Percentiles rank a stretch among this genome's conserved stretches.
Evolutionary conservation across 2,113 vertebrate genomes (phyloP).

Genomic region (Scomber scombrus): DNA sequence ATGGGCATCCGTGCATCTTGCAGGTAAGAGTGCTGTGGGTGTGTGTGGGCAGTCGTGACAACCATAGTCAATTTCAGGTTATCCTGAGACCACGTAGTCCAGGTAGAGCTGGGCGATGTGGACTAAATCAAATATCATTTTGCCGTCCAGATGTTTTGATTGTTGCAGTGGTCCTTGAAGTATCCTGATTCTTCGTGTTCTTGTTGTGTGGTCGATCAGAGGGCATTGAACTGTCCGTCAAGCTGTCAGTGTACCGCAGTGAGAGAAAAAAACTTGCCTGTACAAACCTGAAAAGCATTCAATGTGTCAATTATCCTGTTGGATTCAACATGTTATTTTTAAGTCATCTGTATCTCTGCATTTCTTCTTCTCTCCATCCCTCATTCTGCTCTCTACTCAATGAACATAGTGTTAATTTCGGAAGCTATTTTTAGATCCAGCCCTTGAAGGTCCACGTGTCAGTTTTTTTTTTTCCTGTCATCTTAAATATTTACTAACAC

Average conservation of each 20-base stretch:
- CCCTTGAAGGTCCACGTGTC: neutral
- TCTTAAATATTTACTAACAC: no score
- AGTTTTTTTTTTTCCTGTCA: neutral
- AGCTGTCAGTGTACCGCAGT: conserved; percentile 13
- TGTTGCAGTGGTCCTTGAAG: conserved; percentile 54
- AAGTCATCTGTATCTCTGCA: neutral
- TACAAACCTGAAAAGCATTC: neutral
- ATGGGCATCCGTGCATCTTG: conserved; percentile 93
- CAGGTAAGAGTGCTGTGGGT: conserved; percentile 82
- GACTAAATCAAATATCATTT: no score
- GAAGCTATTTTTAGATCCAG: conserved; percentile 12
- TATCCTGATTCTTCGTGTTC: conserved; percentile 27
- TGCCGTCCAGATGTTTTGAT: neutral
- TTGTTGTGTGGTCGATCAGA: conserved; percentile 2
- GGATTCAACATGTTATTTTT: neutral
- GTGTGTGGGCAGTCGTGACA: conserved; percentile 2
- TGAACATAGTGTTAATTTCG: neutral
- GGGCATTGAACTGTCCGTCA: conserved; percentile 23
- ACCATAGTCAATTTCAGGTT: neutral
- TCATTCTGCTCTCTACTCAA: neutral
- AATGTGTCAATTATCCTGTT: neutral
- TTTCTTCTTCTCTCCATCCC: neutral
- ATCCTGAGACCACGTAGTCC: neutral
- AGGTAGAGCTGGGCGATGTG: neutral
- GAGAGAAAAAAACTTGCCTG: conserved; percentile 8